phyloP scores from a whole-genome alignment of 1,140 invertebrate genomes.

The Eufriesea mexicana region DNA sequence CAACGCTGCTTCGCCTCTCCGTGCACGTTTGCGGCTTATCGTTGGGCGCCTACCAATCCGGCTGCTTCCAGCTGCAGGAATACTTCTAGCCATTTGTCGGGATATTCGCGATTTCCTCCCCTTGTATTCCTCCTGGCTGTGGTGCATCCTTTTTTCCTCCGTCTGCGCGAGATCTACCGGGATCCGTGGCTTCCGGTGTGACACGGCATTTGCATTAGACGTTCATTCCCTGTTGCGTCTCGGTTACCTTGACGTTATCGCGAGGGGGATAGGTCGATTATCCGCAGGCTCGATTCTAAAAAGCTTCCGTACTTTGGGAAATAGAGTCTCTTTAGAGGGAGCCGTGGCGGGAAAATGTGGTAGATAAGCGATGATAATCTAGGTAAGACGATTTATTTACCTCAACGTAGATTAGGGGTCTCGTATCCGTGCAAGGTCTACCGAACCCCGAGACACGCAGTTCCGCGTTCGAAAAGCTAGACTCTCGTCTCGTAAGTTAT shows the following conservation, averaged over 20 bases:
- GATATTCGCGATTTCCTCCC: slow-evolving; percentile 31
- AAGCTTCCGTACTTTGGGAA: no score
- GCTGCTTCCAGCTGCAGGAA: neutral
- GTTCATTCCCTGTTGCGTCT: neutral
- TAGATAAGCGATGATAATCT: no score
- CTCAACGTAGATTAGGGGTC: no score
- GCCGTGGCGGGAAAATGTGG: no score
- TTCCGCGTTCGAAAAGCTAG: neutral
- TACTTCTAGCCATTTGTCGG: neutral
- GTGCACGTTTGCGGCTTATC: slow-evolving; percentile 48
- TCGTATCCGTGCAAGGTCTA: no score
- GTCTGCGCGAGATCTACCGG: neutral
- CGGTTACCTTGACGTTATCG: no score
- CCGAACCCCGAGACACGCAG: no score
- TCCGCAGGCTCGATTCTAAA: no score
- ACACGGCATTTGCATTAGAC: slow-evolving; percentile 31
- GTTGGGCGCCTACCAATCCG: slow-evolving; percentile 46
- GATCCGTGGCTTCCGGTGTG: neutral
- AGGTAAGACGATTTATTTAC: neutral
- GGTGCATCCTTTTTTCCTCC: neutral
- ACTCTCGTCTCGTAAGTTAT: neutral
- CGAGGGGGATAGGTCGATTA: no score
- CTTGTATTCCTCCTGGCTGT: neutral
- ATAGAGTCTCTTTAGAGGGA: no score
- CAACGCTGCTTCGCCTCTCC: slow-evolving; percentile 52